Conservation (phyloP, 2,797 vertebrate genomes). For the Orientallactaga sibirica region DNA sequence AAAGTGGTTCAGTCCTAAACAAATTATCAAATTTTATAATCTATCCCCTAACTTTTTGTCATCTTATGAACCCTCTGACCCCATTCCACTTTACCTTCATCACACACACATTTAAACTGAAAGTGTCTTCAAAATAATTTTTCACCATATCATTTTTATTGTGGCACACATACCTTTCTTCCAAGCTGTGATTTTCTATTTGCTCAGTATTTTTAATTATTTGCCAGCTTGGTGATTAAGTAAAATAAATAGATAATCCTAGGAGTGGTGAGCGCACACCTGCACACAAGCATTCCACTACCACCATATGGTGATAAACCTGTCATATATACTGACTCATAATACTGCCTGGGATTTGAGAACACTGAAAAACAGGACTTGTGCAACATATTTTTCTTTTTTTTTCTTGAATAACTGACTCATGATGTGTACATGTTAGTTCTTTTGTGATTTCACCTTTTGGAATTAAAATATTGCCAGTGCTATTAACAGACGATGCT, state of each 20-base stretch:
- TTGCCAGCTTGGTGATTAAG: constrained; percentile 71
- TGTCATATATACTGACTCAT: constrained; percentile 58
- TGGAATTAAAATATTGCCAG: constrained; percentile 62
- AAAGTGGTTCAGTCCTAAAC: not conserved
- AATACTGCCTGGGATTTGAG: constrained; percentile 51
- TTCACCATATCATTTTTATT: constrained; percentile 69
- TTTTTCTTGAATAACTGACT: not conserved
- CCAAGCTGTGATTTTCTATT: constrained; percentile 56
- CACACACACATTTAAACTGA: not conserved
- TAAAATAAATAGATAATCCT: constrained; percentile 75
- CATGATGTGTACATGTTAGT: constrained; percentile 49
- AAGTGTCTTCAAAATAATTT: constrained; percentile 74
- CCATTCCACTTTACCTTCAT: not conserved
- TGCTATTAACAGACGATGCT: constrained; percentile 46
- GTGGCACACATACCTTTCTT: constrained; percentile 65
- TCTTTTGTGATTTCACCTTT: constrained; percentile 37
- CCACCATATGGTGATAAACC: constrained; percentile 55
- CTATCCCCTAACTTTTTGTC: not conserved
- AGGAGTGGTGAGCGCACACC: not conserved
- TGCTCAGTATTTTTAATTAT: constrained; percentile 72
- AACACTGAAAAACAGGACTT: constrained; percentile 67
- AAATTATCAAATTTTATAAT: constrained; percentile 15
- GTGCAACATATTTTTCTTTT: constrained; percentile 60
- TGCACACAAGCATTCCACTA: constrained; percentile 42
- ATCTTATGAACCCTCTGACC: not conserved